Conservation (phyloP, 2,113 vertebrate genomes). For the sheep (Ovis aries) region DNA sequence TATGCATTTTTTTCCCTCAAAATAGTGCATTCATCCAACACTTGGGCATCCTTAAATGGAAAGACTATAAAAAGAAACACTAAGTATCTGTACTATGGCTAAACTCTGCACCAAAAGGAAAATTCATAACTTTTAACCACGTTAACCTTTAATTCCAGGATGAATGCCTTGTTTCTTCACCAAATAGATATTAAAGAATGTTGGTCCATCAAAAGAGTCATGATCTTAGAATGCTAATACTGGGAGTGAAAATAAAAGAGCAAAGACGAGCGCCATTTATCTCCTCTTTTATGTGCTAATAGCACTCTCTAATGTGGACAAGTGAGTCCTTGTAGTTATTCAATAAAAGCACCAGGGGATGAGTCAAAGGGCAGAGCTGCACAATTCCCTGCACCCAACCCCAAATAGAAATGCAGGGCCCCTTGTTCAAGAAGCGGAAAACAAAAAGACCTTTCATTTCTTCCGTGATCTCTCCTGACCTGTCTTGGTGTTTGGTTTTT, state of each 20-base stretch:
- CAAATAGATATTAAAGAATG: neutral
- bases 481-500: too few relatives aligned
- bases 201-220: neutral
- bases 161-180: neutral
- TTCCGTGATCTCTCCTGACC: neutral
- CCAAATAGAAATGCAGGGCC: neutral
- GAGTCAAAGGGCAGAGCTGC: neutral
- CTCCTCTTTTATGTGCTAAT: neutral
- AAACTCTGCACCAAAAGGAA: neutral
- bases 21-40: neutral
- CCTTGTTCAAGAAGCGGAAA: neutral
- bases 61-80: neutral
- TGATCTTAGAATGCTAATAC: neutral
- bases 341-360: neutral
- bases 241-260: neutral
- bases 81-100: neutral
- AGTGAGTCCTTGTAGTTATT: neutral
- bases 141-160: neutral
- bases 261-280: neutral
- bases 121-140: neutral
- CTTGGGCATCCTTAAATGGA: neutral
- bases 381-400: neutral
- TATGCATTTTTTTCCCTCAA: neutral
- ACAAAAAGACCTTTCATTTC: neutral
- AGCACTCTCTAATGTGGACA: neutral